Percentiles rank a stretch among this genome's conserved stretches.
Evolutionary conservation across 2,113 vertebrate genomes (phyloP).

Genomic region (Neomonachus schauinslandi): DNA sequence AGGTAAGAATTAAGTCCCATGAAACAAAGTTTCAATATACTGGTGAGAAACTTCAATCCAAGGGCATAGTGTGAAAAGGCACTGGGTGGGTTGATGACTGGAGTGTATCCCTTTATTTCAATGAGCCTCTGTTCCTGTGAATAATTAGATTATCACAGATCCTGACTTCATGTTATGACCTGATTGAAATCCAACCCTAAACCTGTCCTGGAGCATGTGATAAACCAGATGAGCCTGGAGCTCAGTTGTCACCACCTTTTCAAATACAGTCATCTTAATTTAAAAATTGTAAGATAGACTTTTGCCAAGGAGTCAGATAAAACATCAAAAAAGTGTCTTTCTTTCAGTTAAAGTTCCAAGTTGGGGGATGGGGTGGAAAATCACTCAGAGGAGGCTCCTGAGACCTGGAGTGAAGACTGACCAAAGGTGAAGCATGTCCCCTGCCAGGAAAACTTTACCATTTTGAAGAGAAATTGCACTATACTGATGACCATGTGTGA

Average conservation of each 20-base stretch:
- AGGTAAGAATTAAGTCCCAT: neutral
- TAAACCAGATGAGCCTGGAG: conserved; percentile 75
- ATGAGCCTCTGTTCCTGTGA: conserved; percentile 43
- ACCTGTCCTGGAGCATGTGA: conserved; percentile 71
- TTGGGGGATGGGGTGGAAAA: neutral
- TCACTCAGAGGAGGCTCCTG: neutral
- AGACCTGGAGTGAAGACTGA: neutral
- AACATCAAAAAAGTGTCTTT: conserved; percentile 27
- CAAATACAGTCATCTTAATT: conserved; percentile 82
- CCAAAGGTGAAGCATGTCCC: neutral
- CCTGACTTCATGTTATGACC: conserved; percentile 76
- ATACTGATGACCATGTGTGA: neutral
- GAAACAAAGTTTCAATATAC: neutral
- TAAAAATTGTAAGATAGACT: conserved; percentile 67
- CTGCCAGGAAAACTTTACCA: neutral
- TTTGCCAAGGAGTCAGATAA: conserved; percentile 64
- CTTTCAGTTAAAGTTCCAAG: neutral
- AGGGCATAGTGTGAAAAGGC: neutral
- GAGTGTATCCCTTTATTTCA: neutral
- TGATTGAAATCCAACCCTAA: conserved; percentile 81
- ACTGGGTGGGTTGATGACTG: neutral
- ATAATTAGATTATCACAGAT: conserved; percentile 74
- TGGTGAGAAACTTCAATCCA: neutral
- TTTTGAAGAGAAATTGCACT: neutral
- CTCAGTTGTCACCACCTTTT: conserved; percentile 82